Evolutionary conservation across 2,888 invertebrate genomes (phyloP).

Genomic region (Leptothorax acervorum): DNA sequence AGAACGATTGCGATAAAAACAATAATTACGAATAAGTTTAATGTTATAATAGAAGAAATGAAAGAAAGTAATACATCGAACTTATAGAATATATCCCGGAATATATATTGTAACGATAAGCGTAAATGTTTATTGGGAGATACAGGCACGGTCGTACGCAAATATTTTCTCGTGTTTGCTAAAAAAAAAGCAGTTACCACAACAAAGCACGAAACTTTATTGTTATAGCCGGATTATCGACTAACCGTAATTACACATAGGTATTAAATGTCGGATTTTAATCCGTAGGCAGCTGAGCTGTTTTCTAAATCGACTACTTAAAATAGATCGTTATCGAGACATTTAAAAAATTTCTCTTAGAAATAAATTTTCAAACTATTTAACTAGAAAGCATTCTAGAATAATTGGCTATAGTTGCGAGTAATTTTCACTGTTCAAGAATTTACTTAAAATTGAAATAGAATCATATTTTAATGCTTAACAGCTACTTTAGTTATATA

Average conservation of each 20-base stretch:
- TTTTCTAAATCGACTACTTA: constrained; percentile 14
- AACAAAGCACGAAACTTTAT: constrained; percentile 59
- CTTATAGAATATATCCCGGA: too few species aligned
- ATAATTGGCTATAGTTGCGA: not conserved
- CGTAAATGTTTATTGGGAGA: constrained; percentile 35
- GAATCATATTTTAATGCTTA: not conserved
- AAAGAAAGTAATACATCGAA: not conserved
- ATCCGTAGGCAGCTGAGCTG: constrained; percentile 23
- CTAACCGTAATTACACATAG: constrained; percentile 37
- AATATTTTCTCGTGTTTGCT: constrained; percentile 25
- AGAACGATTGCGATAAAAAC: not conserved
- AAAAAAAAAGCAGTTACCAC: constrained; percentile 27
- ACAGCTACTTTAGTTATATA: not conserved
- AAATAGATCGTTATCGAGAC: not conserved
- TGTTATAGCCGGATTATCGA: constrained; percentile 70
- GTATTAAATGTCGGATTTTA: constrained; percentile 45
- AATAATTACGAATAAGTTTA: not conserved
- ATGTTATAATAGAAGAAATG: not conserved
- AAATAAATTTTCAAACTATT: not conserved
- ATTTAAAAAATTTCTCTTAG: not conserved
- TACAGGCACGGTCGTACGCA: not conserved
- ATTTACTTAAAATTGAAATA: constrained; percentile 2
- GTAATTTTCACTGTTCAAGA: not conserved
- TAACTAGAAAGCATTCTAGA: not conserved
- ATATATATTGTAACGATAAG: not conserved